Percentiles rank a stretch among this genome's conserved stretches.
Evolutionary conservation across 2,888 invertebrate genomes (phyloP).

Genomic region (Tiliacea aurago): DNA sequence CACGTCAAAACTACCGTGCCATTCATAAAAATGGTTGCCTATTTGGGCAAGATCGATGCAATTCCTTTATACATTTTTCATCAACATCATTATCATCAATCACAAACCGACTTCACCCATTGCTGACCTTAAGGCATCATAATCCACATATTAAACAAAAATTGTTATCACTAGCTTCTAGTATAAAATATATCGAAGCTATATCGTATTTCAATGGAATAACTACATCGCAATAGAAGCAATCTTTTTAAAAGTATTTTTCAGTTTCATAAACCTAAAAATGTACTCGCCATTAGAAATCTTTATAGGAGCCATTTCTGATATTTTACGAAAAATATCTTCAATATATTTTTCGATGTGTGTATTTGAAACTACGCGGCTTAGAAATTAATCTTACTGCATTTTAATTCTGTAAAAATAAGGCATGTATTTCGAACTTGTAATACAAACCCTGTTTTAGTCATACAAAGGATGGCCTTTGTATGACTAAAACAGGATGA

Average conservation of each 20-base stretch:
- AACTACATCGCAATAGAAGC: conserved; percentile 7
- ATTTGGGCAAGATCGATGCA: too few relatives aligned
- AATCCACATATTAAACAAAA: conserved; percentile 11
- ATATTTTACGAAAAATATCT: conserved; percentile 31
- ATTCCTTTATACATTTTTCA: too few relatives aligned
- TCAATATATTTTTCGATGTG: conserved; percentile 21
- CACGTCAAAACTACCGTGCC: too few relatives aligned
- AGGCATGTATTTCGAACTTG: background rate
- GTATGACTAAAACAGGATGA: too few relatives aligned
- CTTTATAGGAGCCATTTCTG: conserved; percentile 31
- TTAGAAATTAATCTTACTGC: background rate
- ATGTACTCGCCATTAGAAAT: conserved; percentile 29
- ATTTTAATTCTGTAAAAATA: background rate
- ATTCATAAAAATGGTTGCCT: too few relatives aligned
- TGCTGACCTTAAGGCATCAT: background rate
- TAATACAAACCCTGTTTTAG: background rate
- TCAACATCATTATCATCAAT: too few relatives aligned
- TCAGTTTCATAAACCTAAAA: conserved; percentile 46
- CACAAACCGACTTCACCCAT: too few relatives aligned
- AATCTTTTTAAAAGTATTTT: conserved; percentile 50
- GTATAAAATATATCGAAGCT: conserved; percentile 10
- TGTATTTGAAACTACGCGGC: background rate
- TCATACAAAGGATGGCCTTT: background rate
- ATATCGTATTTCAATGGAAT: conserved; percentile 17
- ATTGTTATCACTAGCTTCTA: background rate